Evolutionary conservation across 2,888 invertebrate species (phyloP), one percentile per base, ranked within the genome.

Genomic region (Tiliacea aurago): DNA sequence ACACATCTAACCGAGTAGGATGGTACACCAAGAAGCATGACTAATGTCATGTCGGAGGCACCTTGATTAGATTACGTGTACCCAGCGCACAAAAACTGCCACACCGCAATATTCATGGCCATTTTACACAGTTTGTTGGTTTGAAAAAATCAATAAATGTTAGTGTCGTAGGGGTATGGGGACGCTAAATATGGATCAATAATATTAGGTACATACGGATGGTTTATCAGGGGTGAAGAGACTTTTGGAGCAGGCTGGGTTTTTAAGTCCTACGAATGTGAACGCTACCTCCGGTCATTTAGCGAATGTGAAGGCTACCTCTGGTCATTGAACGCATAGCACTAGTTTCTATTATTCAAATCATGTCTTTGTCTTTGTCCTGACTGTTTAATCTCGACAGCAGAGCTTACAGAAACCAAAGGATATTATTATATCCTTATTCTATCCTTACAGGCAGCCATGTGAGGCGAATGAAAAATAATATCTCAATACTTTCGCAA

Each of bases 41-140:
- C 56, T 80, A 82, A 84, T 49, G 11, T 61, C 53, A 71, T 70
- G 61, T 63, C 56, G 49, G n/a, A 77, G 49, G 62, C 45, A 69
- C 79, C 82, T 84, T 84, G 78, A 67, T 37, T 63, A 77, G 63
- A 73, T 76, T 56, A 75, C 53, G 70, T 58, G 47, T 47, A 51
- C 68, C 56, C 45, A 58, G 41, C 64, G 41, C 51, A 23, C 15
- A 55, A 20, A n/a, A 43, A 49, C 49, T 28, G 6, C 15, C 56
- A 33, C 45, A 10, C 9, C 80, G 75, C 66, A 70, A 67, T 66
- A 80, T 83, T 63, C 23, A 80, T 66, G 55, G 65, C 7, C 4
- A 64, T 43, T 73, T 69, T 23, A 63, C 69, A 68, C 51, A 55
- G 58, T 43, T 33, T 4, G 43, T 23, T 2, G 49, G 41, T 51